A percentile compares a stretch with the other conserved stretches of the same genome.
Conservation (phyloP, 2,113 vertebrate genomes). For the Gnathonemus echidnorhynchus region DNA sequence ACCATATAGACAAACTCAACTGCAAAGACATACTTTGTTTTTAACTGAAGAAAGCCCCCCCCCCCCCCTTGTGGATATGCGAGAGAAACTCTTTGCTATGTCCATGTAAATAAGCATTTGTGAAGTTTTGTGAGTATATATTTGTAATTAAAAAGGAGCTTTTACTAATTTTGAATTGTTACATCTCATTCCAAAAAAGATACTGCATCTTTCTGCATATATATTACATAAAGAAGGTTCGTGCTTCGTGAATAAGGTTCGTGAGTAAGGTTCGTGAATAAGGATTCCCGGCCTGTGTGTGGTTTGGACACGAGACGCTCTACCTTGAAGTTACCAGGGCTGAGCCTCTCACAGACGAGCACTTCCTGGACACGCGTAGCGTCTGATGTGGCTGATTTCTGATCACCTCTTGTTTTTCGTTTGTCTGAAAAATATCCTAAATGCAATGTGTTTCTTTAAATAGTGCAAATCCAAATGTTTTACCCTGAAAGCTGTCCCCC, state of each 20-base stretch:
- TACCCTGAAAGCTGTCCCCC: not conserved
- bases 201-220: slow-evolving; percentile 17
- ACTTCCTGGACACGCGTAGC: not conserved
- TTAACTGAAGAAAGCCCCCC: not conserved
- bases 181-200: slow-evolving; percentile 8
- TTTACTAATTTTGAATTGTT: slow-evolving; percentile 13
- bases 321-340: not conserved
- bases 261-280: not conserved
- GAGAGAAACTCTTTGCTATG: slow-evolving; percentile 27
- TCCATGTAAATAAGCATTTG: slow-evolving; percentile 81
- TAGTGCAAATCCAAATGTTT: not conserved
- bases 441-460: not conserved
- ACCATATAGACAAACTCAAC: slow-evolving; percentile 55
- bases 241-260: not conserved
- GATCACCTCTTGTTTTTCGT: not conserved
- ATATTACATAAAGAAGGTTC: not conserved
- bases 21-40: not conserved
- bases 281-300: not conserved
- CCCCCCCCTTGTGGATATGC: slow-evolving; percentile 20
- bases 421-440: not conserved
- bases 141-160: slow-evolving; percentile 88
- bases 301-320: not conserved
- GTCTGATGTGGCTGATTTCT: not conserved
- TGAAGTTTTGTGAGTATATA: slow-evolving; percentile 91
- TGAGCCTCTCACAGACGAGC: not conserved